A percentile compares a stretch with the other conserved stretches of the same genome.
Evolutionary conservation across 1,140 invertebrate genomes (phyloP).

Genomic region (Cotesia glomerata): DNA sequence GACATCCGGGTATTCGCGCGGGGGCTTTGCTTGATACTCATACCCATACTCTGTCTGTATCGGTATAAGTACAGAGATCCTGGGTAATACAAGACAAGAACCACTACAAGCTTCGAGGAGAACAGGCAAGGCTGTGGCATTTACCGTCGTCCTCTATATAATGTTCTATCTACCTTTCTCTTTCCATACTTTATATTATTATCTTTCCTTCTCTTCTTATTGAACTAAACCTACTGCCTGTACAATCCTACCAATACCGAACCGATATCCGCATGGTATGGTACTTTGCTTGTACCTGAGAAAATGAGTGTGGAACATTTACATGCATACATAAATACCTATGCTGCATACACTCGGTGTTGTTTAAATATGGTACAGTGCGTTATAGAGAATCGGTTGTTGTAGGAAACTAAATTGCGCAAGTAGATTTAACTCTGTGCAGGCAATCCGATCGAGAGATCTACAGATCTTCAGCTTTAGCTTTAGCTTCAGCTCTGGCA

Average conservation of each 20-base stretch:
- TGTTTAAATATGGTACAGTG: constrained; percentile 44
- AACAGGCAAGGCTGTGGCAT: too few relatives aligned
- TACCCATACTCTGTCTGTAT: too few relatives aligned
- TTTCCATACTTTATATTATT: neutral
- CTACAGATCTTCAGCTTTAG: neutral
- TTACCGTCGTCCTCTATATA: too few relatives aligned
- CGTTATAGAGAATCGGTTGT: constrained; percentile 37
- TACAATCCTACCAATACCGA: too few relatives aligned
- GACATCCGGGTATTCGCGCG: constrained; percentile 30
- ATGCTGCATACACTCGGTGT: neutral
- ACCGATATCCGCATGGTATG: neutral
- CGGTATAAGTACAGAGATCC: too few relatives aligned
- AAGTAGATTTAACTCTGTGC: neutral
- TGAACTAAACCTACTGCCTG: too few relatives aligned
- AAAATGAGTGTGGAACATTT: too few relatives aligned
- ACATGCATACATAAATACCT: too few relatives aligned
- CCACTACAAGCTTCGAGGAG: too few relatives aligned
- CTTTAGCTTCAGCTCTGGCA: too few relatives aligned
- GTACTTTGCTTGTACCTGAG: neutral
- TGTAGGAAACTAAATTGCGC: constrained; percentile 33
- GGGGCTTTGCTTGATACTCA: neutral
- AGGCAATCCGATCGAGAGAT: neutral
- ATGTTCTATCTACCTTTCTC: neutral
- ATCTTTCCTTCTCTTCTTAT: too few relatives aligned
- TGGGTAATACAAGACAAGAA: too few relatives aligned